Percentiles rank a stretch among this genome's conserved stretches.
Conservation (phyloP, 2,888 invertebrate species). For the Hybos culiciformis region DNA sequence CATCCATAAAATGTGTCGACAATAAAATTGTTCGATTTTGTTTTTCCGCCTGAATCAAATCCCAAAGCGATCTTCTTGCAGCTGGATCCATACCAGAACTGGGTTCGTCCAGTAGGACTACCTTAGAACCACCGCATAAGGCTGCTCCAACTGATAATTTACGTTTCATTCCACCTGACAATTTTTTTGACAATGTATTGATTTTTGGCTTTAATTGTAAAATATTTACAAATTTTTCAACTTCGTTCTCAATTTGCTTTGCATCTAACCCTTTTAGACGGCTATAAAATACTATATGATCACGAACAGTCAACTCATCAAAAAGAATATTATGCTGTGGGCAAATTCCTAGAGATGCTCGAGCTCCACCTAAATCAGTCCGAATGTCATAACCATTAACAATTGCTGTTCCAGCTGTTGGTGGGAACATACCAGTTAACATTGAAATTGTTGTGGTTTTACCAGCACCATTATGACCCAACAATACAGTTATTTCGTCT, state of each 20-base stretch:
- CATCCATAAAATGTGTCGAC: constrained; percentile 75
- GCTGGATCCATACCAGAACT: constrained; percentile 48
- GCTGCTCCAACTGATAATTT: constrained; percentile 60
- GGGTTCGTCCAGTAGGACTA: constrained; percentile 26
- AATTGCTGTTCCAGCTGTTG: constrained; percentile 49
- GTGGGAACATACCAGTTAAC: constrained; percentile 61
- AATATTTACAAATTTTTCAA: constrained; percentile 44
- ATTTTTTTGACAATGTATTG: constrained; percentile 38
- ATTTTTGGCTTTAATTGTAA: constrained; percentile 49
- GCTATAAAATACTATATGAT: constrained; percentile 69
- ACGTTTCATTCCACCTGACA: constrained; percentile 58
- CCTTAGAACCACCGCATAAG: constrained; percentile 52
- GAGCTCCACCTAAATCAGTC: constrained; percentile 43
- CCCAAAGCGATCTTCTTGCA: constrained; percentile 64
- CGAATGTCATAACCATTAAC: constrained; percentile 55
- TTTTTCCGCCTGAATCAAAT: constrained; percentile 56
- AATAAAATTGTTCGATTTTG: constrained; percentile 60
- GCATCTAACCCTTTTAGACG: constrained; percentile 48
- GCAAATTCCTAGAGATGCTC: constrained; percentile 57
- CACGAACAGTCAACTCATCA: constrained; percentile 60
- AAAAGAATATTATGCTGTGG: constrained; percentile 74
- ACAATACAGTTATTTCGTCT: constrained; percentile 75
- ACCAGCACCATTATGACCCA: constrained; percentile 60
- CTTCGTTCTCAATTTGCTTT: constrained; percentile 40
- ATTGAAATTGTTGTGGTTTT: constrained; percentile 87